Evolutionary conservation across 2,888 invertebrate genomes (phyloP), one percentile per base, ranked within the genome.

Genomic region (Habroteleia sp.): DNA sequence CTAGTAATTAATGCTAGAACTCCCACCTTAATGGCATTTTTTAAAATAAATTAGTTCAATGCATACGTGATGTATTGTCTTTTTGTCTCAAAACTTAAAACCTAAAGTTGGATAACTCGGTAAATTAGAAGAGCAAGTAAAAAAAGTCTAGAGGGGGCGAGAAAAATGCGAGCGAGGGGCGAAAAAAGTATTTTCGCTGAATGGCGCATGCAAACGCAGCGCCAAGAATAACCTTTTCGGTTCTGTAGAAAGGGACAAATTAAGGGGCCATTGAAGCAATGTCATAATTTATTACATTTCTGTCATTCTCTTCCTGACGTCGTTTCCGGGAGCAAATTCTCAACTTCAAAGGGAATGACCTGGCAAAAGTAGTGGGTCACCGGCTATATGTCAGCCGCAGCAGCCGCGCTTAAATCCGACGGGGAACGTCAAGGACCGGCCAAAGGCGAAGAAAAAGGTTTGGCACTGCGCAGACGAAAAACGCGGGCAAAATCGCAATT

Each of bases 321-420:
- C 50, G 58, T 54, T 69, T 69, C 69, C 69, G 52, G 52, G 37
- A 33, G 56, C 37, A 42, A 4, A 33, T 35, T 27, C 37, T 27
- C 68, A 31, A 63, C 72, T 72, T 63, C 63, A 63, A 72, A 72
- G 72, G 39, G 56, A 56, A 50, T 33, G 63, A 48, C 72, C 42
- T 52, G 14, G 56, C 56, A 35, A 48, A 63, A 63, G 58, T 65
- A 42, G 52, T 63, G 63, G 72, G 58, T 73, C 72, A 58, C 42
- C 58, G 56, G 41, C 56, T 62, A 50, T 56, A 65, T 73, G 72
- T 73, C 72, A 65, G 50, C 37, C 56, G 50, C 72, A 73, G 48
- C 72, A 60, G 60, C 41, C 33, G 20, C 52, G 62, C 48, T 52
- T 25, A 27, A 27, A 13, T 44, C 50, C 65, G 31, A 23, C 13